Evolutionary conservation across 2,113 vertebrate genomes (phyloP).

Genomic region (Euleptes europaea): DNA sequence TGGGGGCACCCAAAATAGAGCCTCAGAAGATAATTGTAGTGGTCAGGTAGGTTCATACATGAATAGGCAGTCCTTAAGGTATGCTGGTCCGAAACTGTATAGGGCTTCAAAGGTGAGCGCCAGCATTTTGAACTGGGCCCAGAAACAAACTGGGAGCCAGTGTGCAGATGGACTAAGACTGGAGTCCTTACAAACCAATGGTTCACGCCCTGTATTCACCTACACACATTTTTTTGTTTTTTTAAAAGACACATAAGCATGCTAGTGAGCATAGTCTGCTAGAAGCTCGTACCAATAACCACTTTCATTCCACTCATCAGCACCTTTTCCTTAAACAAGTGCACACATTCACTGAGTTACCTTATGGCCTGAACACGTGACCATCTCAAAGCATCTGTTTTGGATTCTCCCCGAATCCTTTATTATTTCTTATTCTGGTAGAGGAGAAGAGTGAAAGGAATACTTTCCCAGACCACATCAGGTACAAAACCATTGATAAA

Average conservation of each 20-base stretch:
- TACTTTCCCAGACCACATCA: background rate
- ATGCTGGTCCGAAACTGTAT: too few species aligned
- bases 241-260: background rate
- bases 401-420: accelerated
- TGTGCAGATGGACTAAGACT: too few species aligned
- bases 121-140: too few species aligned
- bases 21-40: too few species aligned
- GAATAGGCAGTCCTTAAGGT: too few species aligned
- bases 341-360: accelerated
- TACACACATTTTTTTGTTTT: too few species aligned
- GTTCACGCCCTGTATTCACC: background rate
- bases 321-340: background rate
- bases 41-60: too few species aligned
- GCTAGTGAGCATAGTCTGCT: too few species aligned
- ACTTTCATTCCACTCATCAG: background rate
- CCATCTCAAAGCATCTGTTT: background rate
- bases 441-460: background rate
- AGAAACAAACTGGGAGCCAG: too few species aligned
- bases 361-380: accelerated
- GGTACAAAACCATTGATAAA: background rate
- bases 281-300: background rate
- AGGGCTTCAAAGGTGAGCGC: too few species aligned
- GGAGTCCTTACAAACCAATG: too few species aligned
- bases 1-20: too few species aligned
- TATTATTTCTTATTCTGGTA: background rate